Percentiles rank a stretch among this genome's conserved stretches.
Conservation (phyloP, 2,888 invertebrate genomes). For the Pachycephus smyrnensis region DNA sequence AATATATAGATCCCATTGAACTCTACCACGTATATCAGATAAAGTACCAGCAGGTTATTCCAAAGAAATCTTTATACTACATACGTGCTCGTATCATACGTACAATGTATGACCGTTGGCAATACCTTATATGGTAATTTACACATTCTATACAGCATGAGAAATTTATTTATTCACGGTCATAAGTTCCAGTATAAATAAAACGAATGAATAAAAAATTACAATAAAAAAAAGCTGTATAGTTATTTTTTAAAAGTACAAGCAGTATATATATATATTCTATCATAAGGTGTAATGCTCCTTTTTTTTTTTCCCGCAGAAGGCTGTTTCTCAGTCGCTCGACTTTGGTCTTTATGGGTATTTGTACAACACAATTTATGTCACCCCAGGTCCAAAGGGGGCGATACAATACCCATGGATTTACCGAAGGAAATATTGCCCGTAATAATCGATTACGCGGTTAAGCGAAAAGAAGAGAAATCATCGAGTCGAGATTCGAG, state of each 20-base stretch:
- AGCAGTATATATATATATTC: background rate
- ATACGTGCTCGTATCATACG: background rate
- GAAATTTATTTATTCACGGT: background rate
- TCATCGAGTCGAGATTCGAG: constrained; percentile 37
- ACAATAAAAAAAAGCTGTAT: background rate
- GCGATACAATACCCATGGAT: constrained; percentile 31
- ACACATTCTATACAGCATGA: too few relatives aligned
- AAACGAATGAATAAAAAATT: background rate
- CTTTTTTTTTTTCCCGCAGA: background rate
- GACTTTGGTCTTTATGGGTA: constrained; percentile 26
- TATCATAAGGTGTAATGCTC: background rate
- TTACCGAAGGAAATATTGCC: constrained; percentile 26
- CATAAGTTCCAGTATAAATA: background rate
- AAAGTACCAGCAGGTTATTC: background rate
- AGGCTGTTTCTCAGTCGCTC: background rate
- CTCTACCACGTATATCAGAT: background rate
- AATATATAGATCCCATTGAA: background rate
- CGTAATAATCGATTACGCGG: constrained; percentile 21
- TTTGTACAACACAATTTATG: constrained; percentile 52
- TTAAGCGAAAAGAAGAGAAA: constrained; percentile 47
- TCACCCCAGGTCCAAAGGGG: constrained; percentile 28
- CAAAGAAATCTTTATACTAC: background rate
- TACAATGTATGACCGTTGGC: background rate
- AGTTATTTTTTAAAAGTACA: too few relatives aligned
- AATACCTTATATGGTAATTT: background rate